phyloP scores from a whole-genome alignment of 2,797 vertebrate genomes.

The Eutrigla gurnardus region DNA sequence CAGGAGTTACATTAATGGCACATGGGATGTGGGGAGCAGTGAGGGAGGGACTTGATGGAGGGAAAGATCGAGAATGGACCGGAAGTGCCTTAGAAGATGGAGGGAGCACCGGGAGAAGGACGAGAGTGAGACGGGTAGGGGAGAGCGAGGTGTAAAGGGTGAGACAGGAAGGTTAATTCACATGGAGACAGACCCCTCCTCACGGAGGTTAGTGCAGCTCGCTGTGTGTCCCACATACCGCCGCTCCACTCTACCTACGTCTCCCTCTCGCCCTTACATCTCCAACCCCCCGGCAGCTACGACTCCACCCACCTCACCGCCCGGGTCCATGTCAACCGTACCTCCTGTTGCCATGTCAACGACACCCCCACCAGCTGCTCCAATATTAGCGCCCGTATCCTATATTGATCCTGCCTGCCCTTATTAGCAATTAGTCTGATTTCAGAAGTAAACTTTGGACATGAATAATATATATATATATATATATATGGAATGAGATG shows the following conservation, averaged over 20 bases:
- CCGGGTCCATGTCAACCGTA: constrained; percentile 73
- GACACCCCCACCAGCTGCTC: constrained; percentile 78
- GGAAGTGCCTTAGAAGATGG: constrained; percentile 38
- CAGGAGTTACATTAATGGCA: constrained; percentile 55
- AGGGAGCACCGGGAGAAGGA: constrained; percentile 35
- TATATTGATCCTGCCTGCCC: constrained; percentile 56
- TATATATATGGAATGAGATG: constrained; percentile 41
- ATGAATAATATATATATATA: constrained; percentile 40
- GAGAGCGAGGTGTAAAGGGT: constrained; percentile 51
- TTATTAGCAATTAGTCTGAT: constrained; percentile 69
- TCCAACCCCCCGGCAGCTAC: constrained; percentile 43
- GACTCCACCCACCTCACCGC: constrained; percentile 38
- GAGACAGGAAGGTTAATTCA: constrained; percentile 81
- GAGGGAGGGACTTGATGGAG: constrained; percentile 41
- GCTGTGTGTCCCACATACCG: constrained; percentile 71
- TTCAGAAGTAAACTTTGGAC: constrained; percentile 67
- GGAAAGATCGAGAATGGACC: constrained; percentile 55
- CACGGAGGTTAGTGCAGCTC: constrained; percentile 79
- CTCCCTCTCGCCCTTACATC: constrained; percentile 33
- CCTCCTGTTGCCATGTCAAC: constrained; percentile 80
- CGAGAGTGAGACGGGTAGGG: constrained; percentile 38
- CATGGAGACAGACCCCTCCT: constrained; percentile 72
- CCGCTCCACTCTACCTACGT: constrained; percentile 44
- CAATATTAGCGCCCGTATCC: constrained; percentile 68
- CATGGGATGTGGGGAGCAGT: constrained; percentile 36